These are phyloP conservation scores for Cryptocephalus moraei DNA, from an alignment of 2,888 invertebrate genomes.

Conservation along the genomic window DNA sequence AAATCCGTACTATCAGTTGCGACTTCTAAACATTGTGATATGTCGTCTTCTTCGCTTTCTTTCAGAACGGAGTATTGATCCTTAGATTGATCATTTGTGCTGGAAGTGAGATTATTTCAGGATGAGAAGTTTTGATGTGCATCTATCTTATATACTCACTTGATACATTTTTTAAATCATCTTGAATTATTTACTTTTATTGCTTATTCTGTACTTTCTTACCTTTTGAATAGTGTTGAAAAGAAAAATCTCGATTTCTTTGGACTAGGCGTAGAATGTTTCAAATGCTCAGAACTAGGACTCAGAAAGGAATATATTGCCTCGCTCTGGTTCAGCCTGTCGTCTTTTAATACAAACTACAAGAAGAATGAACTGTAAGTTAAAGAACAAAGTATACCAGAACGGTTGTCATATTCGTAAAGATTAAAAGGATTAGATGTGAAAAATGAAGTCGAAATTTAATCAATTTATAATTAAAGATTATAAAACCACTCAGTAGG, in stretches of 20 bases:
- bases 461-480: too few relatives aligned
- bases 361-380: conserved; percentile 19
- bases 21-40: conserved; percentile 67
- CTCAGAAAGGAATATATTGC: conserved; percentile 85
- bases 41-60: conserved; percentile 70
- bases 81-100: conserved; percentile 26
- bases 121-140: neutral
- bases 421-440: too few relatives aligned
- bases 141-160: neutral
- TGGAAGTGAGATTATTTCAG: conserved; percentile 12
- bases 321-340: conserved; percentile 78
- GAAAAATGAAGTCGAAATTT: too few relatives aligned
- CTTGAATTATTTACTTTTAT: too few relatives aligned
- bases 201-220: conserved; percentile 21
- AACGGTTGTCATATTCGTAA: too few relatives aligned
- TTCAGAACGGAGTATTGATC: conserved; percentile 37
- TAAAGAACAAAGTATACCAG: too few relatives aligned
- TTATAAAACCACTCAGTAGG: too few relatives aligned
- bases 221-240: conserved; percentile 78
- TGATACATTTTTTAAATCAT: too few relatives aligned
- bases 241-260: conserved; percentile 83
- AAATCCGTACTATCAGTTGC: conserved; percentile 37
- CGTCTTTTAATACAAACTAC: conserved; percentile 79
- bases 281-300: conserved; percentile 82
- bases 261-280: conserved; percentile 64